Conservation (phyloP, 2,797 vertebrate genomes). For the Otolemur crassicaudatus region DNA sequence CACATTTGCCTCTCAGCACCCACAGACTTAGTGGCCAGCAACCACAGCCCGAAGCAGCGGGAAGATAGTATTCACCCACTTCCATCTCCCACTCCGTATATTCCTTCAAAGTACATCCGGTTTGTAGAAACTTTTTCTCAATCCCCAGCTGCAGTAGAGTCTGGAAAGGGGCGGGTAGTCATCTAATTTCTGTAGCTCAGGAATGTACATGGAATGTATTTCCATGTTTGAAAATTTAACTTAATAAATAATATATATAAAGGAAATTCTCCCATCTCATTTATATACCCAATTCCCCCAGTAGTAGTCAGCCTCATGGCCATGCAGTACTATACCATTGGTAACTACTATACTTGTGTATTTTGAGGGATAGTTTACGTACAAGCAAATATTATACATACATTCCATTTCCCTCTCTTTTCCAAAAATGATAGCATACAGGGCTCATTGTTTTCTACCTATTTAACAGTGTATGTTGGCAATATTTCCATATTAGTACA, state of each 20-base stretch:
- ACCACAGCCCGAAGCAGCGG: background rate
- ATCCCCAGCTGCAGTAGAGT: background rate
- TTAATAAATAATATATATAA: background rate
- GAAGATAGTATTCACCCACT: background rate
- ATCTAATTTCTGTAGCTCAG: background rate
- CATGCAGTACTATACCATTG: background rate
- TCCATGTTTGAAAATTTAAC: background rate
- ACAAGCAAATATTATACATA: background rate
- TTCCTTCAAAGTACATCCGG: background rate
- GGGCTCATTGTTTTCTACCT: background rate
- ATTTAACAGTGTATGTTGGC: background rate
- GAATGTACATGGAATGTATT: background rate
- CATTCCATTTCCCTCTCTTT: background rate
- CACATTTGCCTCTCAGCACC: background rate
- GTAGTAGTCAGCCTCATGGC: no score
- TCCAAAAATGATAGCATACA: background rate
- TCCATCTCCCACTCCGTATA: background rate
- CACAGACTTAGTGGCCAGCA: background rate
- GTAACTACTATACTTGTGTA: background rate
- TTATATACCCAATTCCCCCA: background rate
- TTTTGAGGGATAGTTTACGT: background rate
- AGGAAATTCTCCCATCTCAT: background rate
- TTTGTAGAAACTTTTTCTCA: background rate
- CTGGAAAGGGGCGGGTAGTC: background rate
- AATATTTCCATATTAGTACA: background rate